Conservation (phyloP, 2,113 vertebrate genomes). For the Zeus faber region DNA sequence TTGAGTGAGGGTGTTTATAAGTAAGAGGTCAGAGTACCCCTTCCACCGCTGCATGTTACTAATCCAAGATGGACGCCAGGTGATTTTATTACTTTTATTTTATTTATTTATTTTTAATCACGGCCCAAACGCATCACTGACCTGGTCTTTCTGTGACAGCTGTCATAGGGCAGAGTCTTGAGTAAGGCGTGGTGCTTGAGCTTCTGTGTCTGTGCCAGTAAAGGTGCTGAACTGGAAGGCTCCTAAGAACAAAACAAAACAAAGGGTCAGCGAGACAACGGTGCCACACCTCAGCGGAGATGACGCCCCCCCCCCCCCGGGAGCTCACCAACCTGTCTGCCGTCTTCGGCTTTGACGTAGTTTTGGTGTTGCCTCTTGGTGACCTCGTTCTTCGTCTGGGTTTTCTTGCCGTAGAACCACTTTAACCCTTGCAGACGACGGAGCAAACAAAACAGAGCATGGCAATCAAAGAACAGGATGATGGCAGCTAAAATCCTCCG, state of each 20-base stretch:
- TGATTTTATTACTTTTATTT: too few species aligned
- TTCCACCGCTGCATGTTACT: too few species aligned
- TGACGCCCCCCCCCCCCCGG: too few species aligned
- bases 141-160: conserved; percentile 81
- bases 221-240: conserved; percentile 74
- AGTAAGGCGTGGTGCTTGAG: conserved; percentile 83
- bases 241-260: conserved; percentile 41
- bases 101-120: too few species aligned
- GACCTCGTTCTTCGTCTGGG: conserved; percentile 52
- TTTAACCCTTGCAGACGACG: conserved; percentile 75
- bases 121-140: conserved; percentile 35
- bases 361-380: conserved; percentile 69
- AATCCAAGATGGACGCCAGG: too few species aligned
- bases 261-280: background rate
- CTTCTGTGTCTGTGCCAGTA: conserved; percentile 78
- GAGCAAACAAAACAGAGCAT: background rate
- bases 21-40: too few species aligned
- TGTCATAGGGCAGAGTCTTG: conserved; percentile 82
- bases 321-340: conserved; percentile 55
- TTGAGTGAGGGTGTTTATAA: too few species aligned
- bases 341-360: conserved; percentile 64
- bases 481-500: too few species aligned
- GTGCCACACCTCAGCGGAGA: background rate
- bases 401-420: conserved; percentile 81
- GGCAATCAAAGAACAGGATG: too few species aligned